phyloP scores from a whole-genome alignment of 2,888 invertebrate species.

The Ophion obscuratus region DNA sequence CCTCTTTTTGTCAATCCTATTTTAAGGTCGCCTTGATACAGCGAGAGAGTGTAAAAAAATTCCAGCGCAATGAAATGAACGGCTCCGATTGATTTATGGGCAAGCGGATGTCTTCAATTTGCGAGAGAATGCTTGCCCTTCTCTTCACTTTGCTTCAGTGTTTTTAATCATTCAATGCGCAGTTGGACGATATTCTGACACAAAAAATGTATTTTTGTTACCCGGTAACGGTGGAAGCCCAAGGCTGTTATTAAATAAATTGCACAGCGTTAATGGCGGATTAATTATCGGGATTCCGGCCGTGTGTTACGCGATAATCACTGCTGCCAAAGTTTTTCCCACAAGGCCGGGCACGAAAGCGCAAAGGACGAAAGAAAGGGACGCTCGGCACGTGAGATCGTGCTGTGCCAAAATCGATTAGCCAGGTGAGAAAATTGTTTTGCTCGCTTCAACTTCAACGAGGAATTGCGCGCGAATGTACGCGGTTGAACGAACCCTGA shows the following conservation, averaged over 20 bases:
- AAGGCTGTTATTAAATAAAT: conserved; percentile 35
- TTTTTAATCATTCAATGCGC: conserved; percentile 9
- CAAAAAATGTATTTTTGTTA: background rate
- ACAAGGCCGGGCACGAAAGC: conserved; percentile 23
- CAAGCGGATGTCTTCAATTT: conserved; percentile 2
- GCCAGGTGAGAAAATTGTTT: conserved; percentile 61
- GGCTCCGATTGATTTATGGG: background rate
- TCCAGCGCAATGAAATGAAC: background rate
- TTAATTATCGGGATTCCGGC: conserved; percentile 20
- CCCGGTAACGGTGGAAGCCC: background rate
- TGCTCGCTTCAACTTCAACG: conserved; percentile 48
- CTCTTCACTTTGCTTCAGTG: background rate
- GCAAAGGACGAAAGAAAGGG: conserved; percentile 25
- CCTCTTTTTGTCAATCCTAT: background rate
- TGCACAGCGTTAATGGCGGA: conserved; percentile 8
- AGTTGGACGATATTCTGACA: background rate
- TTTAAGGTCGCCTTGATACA: background rate
- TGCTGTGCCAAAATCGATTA: conserved; percentile 64
- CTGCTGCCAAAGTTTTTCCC: conserved; percentile 13
- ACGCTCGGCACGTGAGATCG: conserved; percentile 41
- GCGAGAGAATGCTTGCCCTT: background rate
- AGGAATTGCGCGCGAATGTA: conserved; percentile 50
- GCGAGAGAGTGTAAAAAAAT: background rate
- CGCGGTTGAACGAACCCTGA: conserved; percentile 31
- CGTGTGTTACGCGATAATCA: conserved; percentile 31